Percentiles rank a stretch among this genome's conserved stretches.
Evolutionary conservation across 2,113 vertebrate species (phyloP).

Genomic region (Xenopus laevis): DNA sequence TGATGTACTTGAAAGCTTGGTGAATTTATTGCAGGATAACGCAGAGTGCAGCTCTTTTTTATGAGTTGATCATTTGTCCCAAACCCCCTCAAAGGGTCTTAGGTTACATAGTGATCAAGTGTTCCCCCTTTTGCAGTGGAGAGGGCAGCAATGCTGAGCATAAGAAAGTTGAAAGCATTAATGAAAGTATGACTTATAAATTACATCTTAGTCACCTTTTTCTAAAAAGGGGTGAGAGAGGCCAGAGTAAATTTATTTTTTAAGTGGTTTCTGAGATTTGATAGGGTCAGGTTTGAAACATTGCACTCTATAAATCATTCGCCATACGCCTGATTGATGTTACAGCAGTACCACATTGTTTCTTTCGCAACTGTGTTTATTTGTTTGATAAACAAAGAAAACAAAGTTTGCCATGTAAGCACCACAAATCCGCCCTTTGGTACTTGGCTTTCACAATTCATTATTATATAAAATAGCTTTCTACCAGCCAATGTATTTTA

Average conservation of each 20-base stretch:
- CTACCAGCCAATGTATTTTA: too few species aligned
- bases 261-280: conserved; percentile 80
- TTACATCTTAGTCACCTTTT: conserved; percentile 83
- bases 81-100: conserved; percentile 65
- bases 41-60: conserved; percentile 73
- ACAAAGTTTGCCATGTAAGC: neutral
- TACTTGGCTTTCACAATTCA: neutral
- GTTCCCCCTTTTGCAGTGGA: conserved; percentile 64
- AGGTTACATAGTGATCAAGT: conserved; percentile 69
- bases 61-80: conserved; percentile 78
- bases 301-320: conserved; percentile 77
- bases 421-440: neutral
- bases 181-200: conserved; percentile 84
- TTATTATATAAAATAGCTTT: too few species aligned
- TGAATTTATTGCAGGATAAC: conserved; percentile 77
- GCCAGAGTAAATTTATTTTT: conserved; percentile 85
- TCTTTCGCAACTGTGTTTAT: conserved; percentile 67
- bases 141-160: conserved; percentile 72
- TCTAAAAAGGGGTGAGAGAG: conserved; percentile 78
- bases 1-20: conserved; percentile 71
- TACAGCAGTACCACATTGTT: conserved; percentile 70
- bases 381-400: conserved; percentile 7
- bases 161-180: conserved; percentile 82
- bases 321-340: conserved; percentile 66
- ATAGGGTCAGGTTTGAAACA: conserved; percentile 77